A percentile compares a stretch with the other conserved stretches of the same genome.
Evolutionary conservation across 1,140 invertebrate species (phyloP).

Genomic region (Phocides pigmalion): DNA sequence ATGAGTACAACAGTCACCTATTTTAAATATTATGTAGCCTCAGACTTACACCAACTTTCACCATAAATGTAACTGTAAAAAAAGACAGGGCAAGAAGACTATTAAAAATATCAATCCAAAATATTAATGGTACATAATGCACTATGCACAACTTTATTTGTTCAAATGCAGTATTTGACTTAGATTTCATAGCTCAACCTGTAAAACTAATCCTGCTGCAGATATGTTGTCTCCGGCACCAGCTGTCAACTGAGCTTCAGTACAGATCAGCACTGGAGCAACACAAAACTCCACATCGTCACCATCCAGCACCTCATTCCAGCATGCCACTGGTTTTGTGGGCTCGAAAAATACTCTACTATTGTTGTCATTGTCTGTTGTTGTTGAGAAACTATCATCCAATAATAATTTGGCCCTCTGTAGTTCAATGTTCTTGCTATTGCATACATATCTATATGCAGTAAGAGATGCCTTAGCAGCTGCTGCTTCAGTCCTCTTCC

Average conservation of each 20-base stretch:
- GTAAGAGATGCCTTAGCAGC: conserved; percentile 94
- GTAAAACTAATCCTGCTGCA: conserved; percentile 91
- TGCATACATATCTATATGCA: conserved; percentile 94
- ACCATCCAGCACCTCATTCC: conserved; percentile 87
- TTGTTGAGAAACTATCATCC: conserved; percentile 94
- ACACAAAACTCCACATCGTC: conserved; percentile 89
- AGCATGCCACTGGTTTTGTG: conserved; percentile 92
- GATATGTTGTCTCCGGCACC: conserved; percentile 96
- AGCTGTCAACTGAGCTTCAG: conserved; percentile 91
- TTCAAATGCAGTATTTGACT: conserved; percentile 34
- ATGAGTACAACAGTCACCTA: neutral
- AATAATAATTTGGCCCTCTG: conserved; percentile 89
- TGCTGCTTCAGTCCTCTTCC: conserved; percentile 91
- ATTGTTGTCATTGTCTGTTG: conserved; percentile 81
- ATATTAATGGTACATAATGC: neutral
- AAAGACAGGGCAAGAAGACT: neutral
- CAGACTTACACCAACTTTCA: neutral
- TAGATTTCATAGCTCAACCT: conserved; percentile 85
- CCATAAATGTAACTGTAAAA: neutral
- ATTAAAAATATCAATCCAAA: neutral
- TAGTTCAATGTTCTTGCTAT: conserved; percentile 88
- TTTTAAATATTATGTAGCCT: neutral
- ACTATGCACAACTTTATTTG: conserved; percentile 9
- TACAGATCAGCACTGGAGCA: conserved; percentile 94
- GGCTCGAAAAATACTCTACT: conserved; percentile 87